Evolutionary conservation across 2,888 invertebrate genomes (phyloP).

Genomic region (Eremobia ochroleuca): DNA sequence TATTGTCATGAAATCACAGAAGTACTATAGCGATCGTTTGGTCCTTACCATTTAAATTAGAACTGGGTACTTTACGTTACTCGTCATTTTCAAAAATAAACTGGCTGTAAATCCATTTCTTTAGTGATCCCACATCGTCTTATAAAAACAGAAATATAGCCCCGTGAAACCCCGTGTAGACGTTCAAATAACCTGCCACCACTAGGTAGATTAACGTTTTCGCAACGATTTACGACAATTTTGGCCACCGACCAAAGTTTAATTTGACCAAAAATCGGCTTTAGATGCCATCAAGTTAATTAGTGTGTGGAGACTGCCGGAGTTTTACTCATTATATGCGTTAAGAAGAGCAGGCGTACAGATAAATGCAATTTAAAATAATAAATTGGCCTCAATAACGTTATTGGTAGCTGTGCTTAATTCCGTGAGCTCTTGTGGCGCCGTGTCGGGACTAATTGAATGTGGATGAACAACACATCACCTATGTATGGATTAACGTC

Average conservation of each 20-base stretch:
- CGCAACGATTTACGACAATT: not conserved
- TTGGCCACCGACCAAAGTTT: constrained; percentile 2
- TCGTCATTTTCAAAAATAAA: not conserved
- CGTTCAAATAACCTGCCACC: not conserved
- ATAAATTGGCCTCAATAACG: not conserved
- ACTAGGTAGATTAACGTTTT: constrained; percentile 19
- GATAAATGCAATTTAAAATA: constrained; percentile 30
- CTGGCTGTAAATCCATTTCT: constrained; percentile 1
- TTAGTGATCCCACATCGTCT: not conserved
- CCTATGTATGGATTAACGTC: not conserved
- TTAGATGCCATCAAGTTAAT: constrained; percentile 13
- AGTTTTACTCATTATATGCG: constrained; percentile 15
- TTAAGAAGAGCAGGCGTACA: not conserved
- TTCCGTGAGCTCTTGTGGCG: constrained; percentile 2
- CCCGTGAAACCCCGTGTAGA: not conserved
- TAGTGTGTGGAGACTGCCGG: constrained; percentile 6
- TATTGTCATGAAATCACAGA: not conserved
- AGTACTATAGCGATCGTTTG: not conserved
- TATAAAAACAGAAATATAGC: constrained; percentile 7
- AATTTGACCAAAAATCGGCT: constrained; percentile 20
- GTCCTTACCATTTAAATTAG: not conserved
- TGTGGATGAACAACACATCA: constrained; percentile 1
- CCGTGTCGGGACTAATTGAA: constrained; percentile 16
- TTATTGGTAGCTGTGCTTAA: constrained; percentile 10
- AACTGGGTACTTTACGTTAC: too few species aligned